Base-by-base conservation (phyloP, 2,888 invertebrate genomes). In the Epirrhoe tristata region DNA sequence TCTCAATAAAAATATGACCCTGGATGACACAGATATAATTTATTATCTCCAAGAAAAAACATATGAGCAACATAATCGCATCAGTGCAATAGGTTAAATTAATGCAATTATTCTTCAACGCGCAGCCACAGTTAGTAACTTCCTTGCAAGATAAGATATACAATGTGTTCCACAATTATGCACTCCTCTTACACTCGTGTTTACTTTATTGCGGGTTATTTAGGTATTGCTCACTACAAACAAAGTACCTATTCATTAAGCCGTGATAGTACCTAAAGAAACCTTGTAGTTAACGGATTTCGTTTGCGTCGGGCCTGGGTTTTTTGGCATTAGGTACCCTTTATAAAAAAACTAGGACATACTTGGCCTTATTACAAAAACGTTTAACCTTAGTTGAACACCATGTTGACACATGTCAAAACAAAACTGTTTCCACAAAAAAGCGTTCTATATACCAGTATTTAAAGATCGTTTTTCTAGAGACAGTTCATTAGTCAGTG, bases 91-190 rank as follows among this genome's bases (percentile, higher is more conserved):
- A 62, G 39, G 14, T 62, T 62, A 48, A 48, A 16, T 16, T 67
- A 54, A 62, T 59, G 55, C 52, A 63, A 60, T 63, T 59, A 59
- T 36, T 63, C 17, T 56, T 14, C 56, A 66, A 54, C 58, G 54
- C 16, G 48, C 54, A 58, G 32, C 53, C 55, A 51, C 31, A 34
- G 6, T 36, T 16, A 51, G 58, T 4, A 39, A 56, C 63, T 67
- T 67, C 67, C 63, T 67, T 32, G 12, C 24, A 39, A 63, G 67
- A 67, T 67, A 63, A 67, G 62, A 67, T 63, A 63, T 24, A 58
- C 63, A 63, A 64, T 58, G 55, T 60, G 46, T 53, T 43, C 24
- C n/a, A 55, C 59, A 59, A 59, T 67, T 56, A 63, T 63, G 58
- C 58, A 58, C 58, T 58, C 34, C 52, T 43, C 58, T 53, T 54